Base-by-base conservation (phyloP, 2,113 vertebrate genomes). In the Pygoscelis adeliae region DNA sequence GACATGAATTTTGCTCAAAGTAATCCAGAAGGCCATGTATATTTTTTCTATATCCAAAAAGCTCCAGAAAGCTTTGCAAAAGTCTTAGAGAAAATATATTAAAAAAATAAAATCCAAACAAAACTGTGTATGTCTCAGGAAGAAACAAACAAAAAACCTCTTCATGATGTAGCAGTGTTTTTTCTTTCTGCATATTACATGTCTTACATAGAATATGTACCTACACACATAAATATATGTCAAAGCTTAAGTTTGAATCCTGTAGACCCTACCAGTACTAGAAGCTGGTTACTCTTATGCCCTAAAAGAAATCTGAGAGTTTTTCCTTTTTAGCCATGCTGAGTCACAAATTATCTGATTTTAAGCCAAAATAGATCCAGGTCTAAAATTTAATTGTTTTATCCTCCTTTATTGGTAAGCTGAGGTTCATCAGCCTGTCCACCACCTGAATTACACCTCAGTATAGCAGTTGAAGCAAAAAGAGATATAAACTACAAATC, bases 181-280 rank as follows among this genome's bases (percentile, higher is more conserved):
- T 74, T 67, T 34, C 5, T 62, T 71, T 42, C 15, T 59, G 20
- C 5, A 36, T 67, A 58, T 67, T 91, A 10, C 13, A 26, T 56
- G 12, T 59, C 20, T 65, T 72, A 42, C 9, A 15, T 16, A 27
- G 10, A 42, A n/a, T 47, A 30, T 1, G 3, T 17, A 34, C 13
- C 16, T 9, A 36, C 3, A 58, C 2, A 38, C 5, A 61, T 1
- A 40, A 5, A 61, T 4, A n/a, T 36, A 11, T 42, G 15, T 40
- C 1, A 3, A 69, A 81, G 32, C 11, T 83, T 58, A 61, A 58
- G 15, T 73, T 47, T 83, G 16, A 90, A 40, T 50, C 21, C 25
- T 56, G 10, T 55, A 17, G 13, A 66, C 15, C 13, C 9, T 81
- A 15, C 14, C 13, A 59, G 26, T 66, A 34, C 23, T 87, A 72